These are phyloP conservation scores for Tetramorium bicarinatum DNA, from an alignment of 2,888 invertebrate genomes.

Conservation along the genomic window DNA sequence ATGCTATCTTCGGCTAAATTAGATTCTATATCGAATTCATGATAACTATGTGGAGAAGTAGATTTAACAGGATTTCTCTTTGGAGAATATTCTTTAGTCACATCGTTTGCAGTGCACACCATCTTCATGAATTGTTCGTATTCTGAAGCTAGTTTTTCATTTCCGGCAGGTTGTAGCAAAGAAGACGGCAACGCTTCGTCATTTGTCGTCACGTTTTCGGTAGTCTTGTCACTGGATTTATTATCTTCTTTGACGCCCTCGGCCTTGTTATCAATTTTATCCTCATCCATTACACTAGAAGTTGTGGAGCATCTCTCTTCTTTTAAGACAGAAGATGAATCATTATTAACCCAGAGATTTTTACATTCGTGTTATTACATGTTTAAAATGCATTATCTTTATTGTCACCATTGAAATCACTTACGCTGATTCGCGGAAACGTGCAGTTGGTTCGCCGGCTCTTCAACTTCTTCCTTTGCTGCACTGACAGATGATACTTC, in stretches of 20 bases:
- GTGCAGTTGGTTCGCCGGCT: constrained; percentile 19
- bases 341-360: constrained; percentile 8
- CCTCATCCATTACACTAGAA: constrained; percentile 45
- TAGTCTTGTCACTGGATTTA: constrained; percentile 41
- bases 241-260: constrained; percentile 41
- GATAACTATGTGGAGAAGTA: constrained; percentile 71
- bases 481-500: constrained; percentile 49
- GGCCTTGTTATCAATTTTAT: constrained; percentile 46
- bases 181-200: constrained; percentile 55
- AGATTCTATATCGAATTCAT: constrained; percentile 76
- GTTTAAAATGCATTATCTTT: neutral
- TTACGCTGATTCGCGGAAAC: constrained; percentile 28
- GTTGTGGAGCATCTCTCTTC: constrained; percentile 52
- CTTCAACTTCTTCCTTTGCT: constrained; percentile 37
- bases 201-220: constrained; percentile 35
- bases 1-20: constrained; percentile 66
- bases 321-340: constrained; percentile 55
- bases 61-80: constrained; percentile 50
- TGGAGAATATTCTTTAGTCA: constrained; percentile 62
- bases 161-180: constrained; percentile 69
- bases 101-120: constrained; percentile 81
- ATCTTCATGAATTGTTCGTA: constrained; percentile 89
- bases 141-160: constrained; percentile 86
- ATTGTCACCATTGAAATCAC: constrained; percentile 9
- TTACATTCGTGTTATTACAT: neutral